These are phyloP conservation scores for Cordilura impudica DNA, from an alignment of 2,888 invertebrate species.

Conservation along the genomic window DNA sequence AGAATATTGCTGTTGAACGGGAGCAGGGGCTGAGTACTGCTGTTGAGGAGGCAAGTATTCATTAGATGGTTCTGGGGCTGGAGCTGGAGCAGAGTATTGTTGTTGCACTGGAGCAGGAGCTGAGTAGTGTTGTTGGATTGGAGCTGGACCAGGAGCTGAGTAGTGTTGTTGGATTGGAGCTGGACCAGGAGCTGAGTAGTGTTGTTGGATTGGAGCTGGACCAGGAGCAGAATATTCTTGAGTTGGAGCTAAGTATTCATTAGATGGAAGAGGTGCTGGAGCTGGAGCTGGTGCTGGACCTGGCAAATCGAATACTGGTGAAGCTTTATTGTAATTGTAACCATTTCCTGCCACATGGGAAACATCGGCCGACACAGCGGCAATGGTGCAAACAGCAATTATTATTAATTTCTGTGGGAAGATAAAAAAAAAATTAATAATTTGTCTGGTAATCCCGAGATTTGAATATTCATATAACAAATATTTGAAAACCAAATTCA, in stretches of 20 bases:
- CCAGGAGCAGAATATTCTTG: not conserved
- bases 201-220: not conserved
- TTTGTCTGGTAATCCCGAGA: not conserved
- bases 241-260: constrained; percentile 4
- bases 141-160: constrained; percentile 15
- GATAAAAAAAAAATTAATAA: not conserved
- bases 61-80: not conserved
- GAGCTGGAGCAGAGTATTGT: not conserved
- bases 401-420: constrained; percentile 68
- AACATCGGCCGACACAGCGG: constrained; percentile 71
- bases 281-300: not conserved
- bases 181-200: not conserved
- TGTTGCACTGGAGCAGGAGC: not conserved
- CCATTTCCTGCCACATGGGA: constrained; percentile 71
- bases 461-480: not conserved
- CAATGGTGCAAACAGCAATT: constrained; percentile 70
- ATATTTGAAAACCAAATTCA: not conserved
- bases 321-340: constrained; percentile 67
- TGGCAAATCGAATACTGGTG: constrained; percentile 34
- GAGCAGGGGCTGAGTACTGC: constrained; percentile 6
- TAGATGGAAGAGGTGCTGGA: not conserved
- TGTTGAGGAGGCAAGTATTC: constrained; percentile 10
- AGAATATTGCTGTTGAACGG: constrained; percentile 33
- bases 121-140: not conserved
- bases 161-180: constrained; percentile 7